Conservation (phyloP, 2,797 vertebrate species). For the Melopsittacus undulatus region DNA sequence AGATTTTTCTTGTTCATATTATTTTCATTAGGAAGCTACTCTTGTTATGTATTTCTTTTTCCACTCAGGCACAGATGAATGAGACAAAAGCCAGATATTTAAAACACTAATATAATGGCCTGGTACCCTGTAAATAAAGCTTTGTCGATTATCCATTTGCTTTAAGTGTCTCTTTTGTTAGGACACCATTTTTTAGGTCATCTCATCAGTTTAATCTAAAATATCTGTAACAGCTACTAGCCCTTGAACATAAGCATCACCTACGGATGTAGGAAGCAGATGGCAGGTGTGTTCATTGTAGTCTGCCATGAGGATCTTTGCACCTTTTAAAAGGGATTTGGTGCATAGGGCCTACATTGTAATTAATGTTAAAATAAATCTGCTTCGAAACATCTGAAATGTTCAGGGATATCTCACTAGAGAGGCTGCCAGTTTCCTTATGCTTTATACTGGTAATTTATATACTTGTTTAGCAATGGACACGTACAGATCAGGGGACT, state of each 20-base stretch:
- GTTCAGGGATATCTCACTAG: not conserved
- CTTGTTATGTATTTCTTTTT: constrained; percentile 29
- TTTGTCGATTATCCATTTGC: constrained; percentile 56
- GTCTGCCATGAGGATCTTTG: not conserved
- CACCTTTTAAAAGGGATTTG: constrained; percentile 15
- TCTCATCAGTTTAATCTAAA: constrained; percentile 36
- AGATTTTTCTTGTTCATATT: constrained; percentile 48
- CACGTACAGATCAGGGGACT: not conserved
- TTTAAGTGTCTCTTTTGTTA: constrained; percentile 38
- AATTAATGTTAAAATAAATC: not conserved
- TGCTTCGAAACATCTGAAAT: not conserved
- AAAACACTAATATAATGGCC: constrained; percentile 52
- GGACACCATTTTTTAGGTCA: constrained; percentile 48
- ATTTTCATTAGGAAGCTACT: constrained; percentile 54
- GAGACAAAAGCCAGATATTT: constrained; percentile 36
- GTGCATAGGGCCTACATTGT: not conserved
- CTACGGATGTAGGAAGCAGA: constrained; percentile 4
- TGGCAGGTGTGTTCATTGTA: not conserved
- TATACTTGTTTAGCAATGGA: not conserved
- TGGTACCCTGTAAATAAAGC: constrained; percentile 58
- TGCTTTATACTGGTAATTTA: not conserved
- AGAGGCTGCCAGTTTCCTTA: not conserved
- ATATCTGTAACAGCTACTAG: constrained; percentile 1
- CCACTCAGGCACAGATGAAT: not conserved
- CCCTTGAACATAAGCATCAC: constrained; percentile 14